Conservation (phyloP, 2,888 invertebrate genomes). For the Drosophila percnosoma region DNA sequence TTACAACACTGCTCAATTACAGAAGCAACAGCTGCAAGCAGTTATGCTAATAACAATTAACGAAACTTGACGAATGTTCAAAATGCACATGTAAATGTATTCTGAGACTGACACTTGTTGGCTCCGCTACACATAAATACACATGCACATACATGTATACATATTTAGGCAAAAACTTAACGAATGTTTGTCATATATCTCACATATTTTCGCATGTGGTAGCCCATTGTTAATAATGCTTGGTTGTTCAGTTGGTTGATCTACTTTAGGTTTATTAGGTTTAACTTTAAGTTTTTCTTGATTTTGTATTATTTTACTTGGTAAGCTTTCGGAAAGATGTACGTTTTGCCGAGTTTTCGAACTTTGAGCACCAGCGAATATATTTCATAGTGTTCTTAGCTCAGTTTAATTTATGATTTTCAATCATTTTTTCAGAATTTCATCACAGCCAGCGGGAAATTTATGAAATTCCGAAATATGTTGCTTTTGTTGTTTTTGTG, state of each 20-base stretch:
- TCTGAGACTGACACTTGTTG: constrained; percentile 45
- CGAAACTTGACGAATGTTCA: constrained; percentile 46
- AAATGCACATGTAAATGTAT: constrained; percentile 10
- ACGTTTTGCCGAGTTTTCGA: background rate
- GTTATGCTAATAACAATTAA: constrained; percentile 45
- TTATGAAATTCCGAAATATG: constrained; percentile 24
- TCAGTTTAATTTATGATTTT: constrained; percentile 4
- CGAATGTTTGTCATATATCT: constrained; percentile 51
- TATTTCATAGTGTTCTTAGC: constrained; percentile 16
- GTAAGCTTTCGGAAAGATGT: constrained; percentile 4
- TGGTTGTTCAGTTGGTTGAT: constrained; percentile 3
- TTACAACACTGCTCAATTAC: constrained; percentile 33
- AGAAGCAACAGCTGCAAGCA: constrained; percentile 4
- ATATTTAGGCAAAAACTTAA: constrained; percentile 38
- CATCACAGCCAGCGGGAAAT: constrained; percentile 16
- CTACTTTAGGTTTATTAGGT: constrained; percentile 18
- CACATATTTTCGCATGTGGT: constrained; percentile 70
- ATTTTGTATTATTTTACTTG: background rate
- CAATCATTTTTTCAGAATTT: constrained; percentile 21
- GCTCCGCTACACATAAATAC: constrained; percentile 12
- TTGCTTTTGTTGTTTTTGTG: constrained; percentile 5
- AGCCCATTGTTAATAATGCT: constrained; percentile 45
- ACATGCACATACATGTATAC: background rate
- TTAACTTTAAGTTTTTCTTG: constrained; percentile 1
- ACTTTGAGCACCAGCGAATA: background rate